These are phyloP conservation scores for Antechinus stuartii DNA, from an alignment of 2,113 vertebrate species.

Conservation along the genomic window DNA sequence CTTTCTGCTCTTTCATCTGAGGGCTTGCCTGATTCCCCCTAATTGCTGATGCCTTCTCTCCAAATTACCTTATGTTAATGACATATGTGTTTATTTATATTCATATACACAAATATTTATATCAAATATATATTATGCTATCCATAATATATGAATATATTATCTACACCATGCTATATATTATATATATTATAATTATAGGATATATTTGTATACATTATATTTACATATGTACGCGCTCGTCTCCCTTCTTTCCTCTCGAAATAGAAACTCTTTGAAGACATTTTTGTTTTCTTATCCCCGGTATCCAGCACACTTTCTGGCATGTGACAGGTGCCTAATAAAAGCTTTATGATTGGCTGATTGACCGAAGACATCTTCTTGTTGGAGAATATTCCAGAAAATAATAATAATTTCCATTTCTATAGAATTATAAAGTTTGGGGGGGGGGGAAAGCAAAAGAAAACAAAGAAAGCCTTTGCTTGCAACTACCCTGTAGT, in stretches of 20 bases:
- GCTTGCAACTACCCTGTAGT: neutral
- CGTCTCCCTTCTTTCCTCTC: neutral
- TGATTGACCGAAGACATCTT: neutral
- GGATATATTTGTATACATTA: too few relatives aligned
- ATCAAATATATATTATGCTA: too few relatives aligned
- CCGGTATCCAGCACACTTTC: neutral
- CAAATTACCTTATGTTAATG: too few relatives aligned
- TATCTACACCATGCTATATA: too few relatives aligned
- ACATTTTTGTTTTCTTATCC: neutral
- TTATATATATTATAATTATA: neutral
- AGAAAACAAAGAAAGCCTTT: neutral
- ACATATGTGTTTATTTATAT: too few relatives aligned
- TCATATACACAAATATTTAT: too few relatives aligned
- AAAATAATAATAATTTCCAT: accelerated
- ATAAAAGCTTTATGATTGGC: neutral
- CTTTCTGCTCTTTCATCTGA: too few relatives aligned
- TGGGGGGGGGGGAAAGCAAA: neutral
- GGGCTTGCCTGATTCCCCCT: too few relatives aligned
- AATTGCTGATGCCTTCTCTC: too few relatives aligned
- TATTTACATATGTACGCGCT: too few relatives aligned
- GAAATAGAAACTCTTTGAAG: neutral
- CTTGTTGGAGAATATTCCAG: neutral
- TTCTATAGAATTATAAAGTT: neutral
- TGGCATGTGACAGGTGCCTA: neutral
- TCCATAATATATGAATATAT: too few relatives aligned